phyloP scores from a whole-genome alignment of 2,888 invertebrate genomes.

The Drosophila seclusa region DNA sequence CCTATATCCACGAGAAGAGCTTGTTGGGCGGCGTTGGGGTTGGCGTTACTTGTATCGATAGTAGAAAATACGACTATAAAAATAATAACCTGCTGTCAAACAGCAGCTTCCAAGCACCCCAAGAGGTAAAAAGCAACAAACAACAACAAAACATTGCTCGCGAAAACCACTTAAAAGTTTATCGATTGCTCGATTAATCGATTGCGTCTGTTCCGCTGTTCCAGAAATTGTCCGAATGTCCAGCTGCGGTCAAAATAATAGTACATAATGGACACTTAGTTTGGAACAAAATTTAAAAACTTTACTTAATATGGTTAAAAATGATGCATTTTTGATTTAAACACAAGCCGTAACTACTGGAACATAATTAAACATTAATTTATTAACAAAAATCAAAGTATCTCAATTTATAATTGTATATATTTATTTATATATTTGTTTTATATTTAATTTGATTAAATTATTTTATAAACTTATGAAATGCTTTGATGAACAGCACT shows the following conservation, averaged over 20 bases:
- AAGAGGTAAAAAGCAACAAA: conserved; percentile 70
- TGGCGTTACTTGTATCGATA: conserved; percentile 65
- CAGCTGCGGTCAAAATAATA: background rate
- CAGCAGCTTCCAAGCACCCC: conserved; percentile 69
- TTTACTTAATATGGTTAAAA: background rate
- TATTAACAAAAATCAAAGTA: background rate
- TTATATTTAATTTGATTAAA: background rate
- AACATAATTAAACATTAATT: background rate
- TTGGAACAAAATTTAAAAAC: background rate
- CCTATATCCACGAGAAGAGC: conserved; percentile 64
- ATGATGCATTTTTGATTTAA: background rate
- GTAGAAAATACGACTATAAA: conserved; percentile 78
- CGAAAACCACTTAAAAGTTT: background rate
- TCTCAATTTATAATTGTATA: background rate
- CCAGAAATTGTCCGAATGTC: background rate
- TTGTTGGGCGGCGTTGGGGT: conserved; percentile 35
- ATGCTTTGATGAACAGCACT: background rate
- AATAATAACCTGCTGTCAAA: conserved; percentile 74
- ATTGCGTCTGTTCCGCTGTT: background rate
- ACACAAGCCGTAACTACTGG: background rate
- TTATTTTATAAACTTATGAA: background rate
- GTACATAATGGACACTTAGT: background rate
- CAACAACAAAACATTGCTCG: background rate
- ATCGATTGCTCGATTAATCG: background rate
- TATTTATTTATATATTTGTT: background rate